A percentile compares a stretch with the other conserved stretches of the same genome.
These are phyloP conservation scores for Coenobita brevimanus DNA, from an alignment of 1,140 invertebrate genomes.

Conservation along the genomic window DNA sequence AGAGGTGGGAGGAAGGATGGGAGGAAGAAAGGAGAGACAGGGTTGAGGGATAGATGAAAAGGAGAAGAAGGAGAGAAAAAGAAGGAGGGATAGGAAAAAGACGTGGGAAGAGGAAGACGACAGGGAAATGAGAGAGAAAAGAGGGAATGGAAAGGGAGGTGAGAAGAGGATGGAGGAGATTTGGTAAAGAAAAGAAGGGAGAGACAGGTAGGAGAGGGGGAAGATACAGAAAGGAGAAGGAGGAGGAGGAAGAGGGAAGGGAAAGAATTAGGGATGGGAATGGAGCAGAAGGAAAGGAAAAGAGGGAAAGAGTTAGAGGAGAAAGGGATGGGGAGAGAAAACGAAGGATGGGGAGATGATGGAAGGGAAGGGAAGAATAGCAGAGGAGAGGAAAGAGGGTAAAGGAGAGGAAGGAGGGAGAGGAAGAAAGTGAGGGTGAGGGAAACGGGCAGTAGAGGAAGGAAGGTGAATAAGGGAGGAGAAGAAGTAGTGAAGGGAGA, in stretches of 20 bases:
- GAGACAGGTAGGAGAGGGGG: neutral
- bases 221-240: neutral
- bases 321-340: too few species aligned
- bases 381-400: neutral
- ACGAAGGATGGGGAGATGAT: neutral
- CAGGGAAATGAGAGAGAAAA: too few species aligned
- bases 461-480: too few species aligned
- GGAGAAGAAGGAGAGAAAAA: slow-evolving; percentile 24
- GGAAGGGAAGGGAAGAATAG: neutral
- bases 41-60: neutral
- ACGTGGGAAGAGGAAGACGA: too few species aligned
- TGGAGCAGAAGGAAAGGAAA: neutral
- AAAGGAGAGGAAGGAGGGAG: neutral
- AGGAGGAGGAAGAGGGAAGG: neutral
- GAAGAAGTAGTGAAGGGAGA: neutral
- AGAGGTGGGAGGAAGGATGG: neutral
- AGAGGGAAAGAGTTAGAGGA: neutral
- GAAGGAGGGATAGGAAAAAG: too few species aligned
- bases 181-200: too few species aligned
- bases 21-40: neutral
- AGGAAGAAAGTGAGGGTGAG: neutral
- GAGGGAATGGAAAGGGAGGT: too few species aligned
- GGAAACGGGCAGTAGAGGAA: neutral
- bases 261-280: neutral
- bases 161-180: too few species aligned